Evolutionary conservation across 2,888 invertebrate species (phyloP).

Genomic region (Platynereis dumerilii): DNA sequence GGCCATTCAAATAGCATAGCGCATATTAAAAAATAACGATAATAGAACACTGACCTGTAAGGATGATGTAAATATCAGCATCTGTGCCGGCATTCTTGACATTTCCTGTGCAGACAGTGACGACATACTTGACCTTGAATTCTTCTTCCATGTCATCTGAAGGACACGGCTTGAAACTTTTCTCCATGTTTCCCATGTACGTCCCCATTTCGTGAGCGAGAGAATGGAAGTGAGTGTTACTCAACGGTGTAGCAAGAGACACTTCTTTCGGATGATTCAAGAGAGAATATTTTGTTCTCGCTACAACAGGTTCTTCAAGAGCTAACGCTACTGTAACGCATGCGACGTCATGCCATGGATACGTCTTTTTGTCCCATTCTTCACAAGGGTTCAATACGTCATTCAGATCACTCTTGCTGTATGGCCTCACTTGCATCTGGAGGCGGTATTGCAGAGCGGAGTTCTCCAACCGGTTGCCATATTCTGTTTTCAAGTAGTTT

Average conservation of each 20-base stretch:
- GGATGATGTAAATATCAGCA: constrained; percentile 31
- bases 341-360: constrained; percentile 33
- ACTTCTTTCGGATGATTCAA: constrained; percentile 23
- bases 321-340: constrained; percentile 27
- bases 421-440: constrained; percentile 17
- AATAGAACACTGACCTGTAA: constrained; percentile 36
- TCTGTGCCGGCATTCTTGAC: constrained; percentile 32
- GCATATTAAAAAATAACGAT: neutral
- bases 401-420: neutral
- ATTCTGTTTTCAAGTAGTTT: constrained; percentile 29
- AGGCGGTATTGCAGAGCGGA: constrained; percentile 22
- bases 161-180: neutral
- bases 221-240: constrained; percentile 26
- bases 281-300: constrained; percentile 21
- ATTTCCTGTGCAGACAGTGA: constrained; percentile 28
- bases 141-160: neutral
- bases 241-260: constrained; percentile 7
- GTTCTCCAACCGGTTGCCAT: constrained; percentile 9
- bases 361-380: neutral
- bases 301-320: constrained; percentile 16
- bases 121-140: constrained; percentile 6
- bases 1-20: too few species aligned
- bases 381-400: constrained; percentile 9
- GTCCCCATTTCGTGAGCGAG: constrained; percentile 12
- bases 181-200: constrained; percentile 17